These are phyloP conservation scores for Parasteatoda lunata DNA, from an alignment of 2,888 invertebrate species.

Conservation along the genomic window DNA sequence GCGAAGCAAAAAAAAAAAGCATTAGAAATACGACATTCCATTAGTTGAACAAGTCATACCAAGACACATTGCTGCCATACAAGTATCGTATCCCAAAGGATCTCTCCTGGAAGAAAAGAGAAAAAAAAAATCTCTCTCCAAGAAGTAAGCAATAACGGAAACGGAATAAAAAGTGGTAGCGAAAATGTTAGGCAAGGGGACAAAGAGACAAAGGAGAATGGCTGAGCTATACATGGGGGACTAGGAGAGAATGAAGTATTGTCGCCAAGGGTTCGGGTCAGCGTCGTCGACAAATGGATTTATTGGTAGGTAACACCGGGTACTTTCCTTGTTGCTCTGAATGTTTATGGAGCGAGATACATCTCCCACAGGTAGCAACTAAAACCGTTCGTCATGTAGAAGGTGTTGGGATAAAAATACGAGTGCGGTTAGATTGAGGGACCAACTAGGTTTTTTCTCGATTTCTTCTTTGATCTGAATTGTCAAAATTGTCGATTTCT, in stretches of 20 bases:
- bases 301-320: constrained; percentile 41
- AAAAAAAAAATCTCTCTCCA: not conserved
- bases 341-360: constrained; percentile 54
- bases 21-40: constrained; percentile 43
- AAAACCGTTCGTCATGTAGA: constrained; percentile 22
- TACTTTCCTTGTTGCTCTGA: constrained; percentile 42
- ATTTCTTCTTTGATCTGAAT: too few species aligned
- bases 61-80: constrained; percentile 25
- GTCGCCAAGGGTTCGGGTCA: constrained; percentile 52
- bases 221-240: not conserved
- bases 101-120: not conserved
- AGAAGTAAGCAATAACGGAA: constrained; percentile 41
- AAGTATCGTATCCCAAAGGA: constrained; percentile 20
- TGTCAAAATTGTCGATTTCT: not conserved
- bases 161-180: not conserved
- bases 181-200: constrained; percentile 2
- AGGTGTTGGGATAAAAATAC: constrained; percentile 15
- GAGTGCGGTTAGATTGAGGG: constrained; percentile 14
- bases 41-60: constrained; percentile 41
- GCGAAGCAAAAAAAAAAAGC: not conserved
- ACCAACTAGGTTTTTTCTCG: not conserved
- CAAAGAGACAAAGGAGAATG: not conserved
- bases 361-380: constrained; percentile 50
- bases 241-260: constrained; percentile 46
- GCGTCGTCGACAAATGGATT: constrained; percentile 60